These are phyloP conservation scores for Centropus bengalensis DNA, from an alignment of 2,113 vertebrate genomes.

Conservation along the genomic window DNA sequence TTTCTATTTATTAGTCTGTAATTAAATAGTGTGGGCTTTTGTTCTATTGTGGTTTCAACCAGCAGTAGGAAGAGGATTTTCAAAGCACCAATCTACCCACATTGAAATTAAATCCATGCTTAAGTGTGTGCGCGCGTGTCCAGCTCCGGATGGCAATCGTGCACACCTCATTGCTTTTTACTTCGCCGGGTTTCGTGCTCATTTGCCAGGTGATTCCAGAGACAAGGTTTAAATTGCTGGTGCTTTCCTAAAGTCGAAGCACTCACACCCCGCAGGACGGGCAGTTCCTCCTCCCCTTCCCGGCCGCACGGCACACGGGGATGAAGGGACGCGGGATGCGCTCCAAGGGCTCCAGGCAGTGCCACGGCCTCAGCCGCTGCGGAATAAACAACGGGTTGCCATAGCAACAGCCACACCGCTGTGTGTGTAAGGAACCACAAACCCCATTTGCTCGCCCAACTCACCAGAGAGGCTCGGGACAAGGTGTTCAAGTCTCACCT, in stretches of 20 bases:
- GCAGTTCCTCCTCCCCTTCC: neutral
- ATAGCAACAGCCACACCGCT: neutral
- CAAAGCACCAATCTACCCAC: neutral
- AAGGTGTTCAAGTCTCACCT: neutral
- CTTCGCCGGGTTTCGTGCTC: conserved; percentile 46
- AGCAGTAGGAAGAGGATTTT: neutral
- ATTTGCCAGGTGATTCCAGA: conserved; percentile 58
- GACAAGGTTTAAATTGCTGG: conserved; percentile 37
- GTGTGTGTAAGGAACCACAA: neutral
- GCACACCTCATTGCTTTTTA: conserved; percentile 66
- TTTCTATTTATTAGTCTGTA: neutral
- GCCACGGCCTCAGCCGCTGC: neutral
- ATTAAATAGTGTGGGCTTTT: neutral
- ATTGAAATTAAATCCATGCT: conserved; percentile 31
- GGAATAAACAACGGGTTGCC: neutral
- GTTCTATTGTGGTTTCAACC: neutral
- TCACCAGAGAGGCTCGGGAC: neutral
- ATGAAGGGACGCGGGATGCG: too few relatives aligned
- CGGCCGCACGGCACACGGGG: neutral
- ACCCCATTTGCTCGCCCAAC: neutral
- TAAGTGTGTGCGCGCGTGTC: neutral
- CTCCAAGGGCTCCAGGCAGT: too few relatives aligned
- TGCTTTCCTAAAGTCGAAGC: conserved; percentile 29
- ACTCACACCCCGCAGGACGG: neutral
- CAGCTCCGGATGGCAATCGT: conserved; percentile 36